phyloP scores from a whole-genome alignment of 1,140 invertebrate species.

The Alviniconcha marisindica region DNA sequence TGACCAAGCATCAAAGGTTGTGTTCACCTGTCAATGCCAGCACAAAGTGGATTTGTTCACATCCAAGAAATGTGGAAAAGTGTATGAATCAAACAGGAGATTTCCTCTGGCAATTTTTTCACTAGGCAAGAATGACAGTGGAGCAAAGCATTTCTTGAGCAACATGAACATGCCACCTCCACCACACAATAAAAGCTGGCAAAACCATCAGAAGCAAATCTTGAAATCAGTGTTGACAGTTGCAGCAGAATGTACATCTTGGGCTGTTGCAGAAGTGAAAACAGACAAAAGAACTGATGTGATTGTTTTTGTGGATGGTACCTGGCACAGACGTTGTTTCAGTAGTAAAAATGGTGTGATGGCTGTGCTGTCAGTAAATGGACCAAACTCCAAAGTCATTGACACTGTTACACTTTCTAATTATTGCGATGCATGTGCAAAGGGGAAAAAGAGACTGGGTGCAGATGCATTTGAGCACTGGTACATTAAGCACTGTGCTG shows the following conservation, averaged over 20 bases:
- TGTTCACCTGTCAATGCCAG: neutral
- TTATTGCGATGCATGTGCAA: constrained; percentile 6
- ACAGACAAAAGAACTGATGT: neutral
- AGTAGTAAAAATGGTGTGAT: neutral
- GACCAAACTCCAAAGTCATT: neutral
- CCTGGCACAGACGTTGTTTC: neutral
- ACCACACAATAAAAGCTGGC: neutral
- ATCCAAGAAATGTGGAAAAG: neutral
- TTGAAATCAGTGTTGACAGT: neutral
- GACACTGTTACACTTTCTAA: neutral
- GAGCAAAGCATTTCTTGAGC: neutral
- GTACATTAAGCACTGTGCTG: neutral
- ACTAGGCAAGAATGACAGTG: neutral
- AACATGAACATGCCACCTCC: constrained; percentile 1
- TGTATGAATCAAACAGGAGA: neutral
- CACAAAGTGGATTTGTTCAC: neutral
- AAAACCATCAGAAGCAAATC: constrained; percentile 1
- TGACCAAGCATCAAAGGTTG: neutral
- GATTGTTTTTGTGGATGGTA: neutral
- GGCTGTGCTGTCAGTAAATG: neutral
- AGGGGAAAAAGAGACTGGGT: neutral
- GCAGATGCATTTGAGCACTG: neutral
- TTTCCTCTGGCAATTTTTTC: neutral
- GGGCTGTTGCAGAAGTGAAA: neutral
- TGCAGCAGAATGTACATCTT: neutral